Conservation (phyloP, 2,888 invertebrate species). For the Coecobrya sp. region DNA sequence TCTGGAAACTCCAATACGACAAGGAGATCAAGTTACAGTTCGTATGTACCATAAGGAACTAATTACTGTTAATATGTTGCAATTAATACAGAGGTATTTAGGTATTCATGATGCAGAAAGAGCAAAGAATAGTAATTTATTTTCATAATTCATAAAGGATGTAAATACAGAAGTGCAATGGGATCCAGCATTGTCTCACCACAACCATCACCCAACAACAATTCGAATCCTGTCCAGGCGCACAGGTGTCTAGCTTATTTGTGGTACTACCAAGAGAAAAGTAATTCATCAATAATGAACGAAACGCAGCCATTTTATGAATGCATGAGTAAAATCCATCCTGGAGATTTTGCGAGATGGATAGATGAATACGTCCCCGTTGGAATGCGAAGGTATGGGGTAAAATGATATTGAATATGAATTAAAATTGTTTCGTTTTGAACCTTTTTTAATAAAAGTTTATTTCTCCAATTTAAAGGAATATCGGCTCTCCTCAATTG, state of each 20-base stretch:
- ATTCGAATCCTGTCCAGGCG: neutral
- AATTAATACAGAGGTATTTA: too few relatives aligned
- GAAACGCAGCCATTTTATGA: neutral
- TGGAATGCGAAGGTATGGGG: slow-evolving; percentile 45
- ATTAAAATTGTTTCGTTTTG: neutral
- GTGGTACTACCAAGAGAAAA: slow-evolving; percentile 68
- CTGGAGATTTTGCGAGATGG: slow-evolving; percentile 69
- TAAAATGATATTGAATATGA: neutral
- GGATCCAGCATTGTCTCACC: neutral
- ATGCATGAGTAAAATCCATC: slow-evolving; percentile 71
- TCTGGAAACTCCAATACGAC: slow-evolving; percentile 65
- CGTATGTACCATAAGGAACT: slow-evolving; percentile 60
- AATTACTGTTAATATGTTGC: too few relatives aligned
- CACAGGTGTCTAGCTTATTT: slow-evolving; percentile 71
- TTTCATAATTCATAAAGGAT: slow-evolving; percentile 25
- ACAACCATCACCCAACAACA: neutral
- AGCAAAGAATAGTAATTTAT: neutral
- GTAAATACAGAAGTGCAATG: slow-evolving; percentile 60
- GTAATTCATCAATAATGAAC: neutral
- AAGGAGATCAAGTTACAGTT: slow-evolving; percentile 76
- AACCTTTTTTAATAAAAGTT: neutral
- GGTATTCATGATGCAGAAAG: too few relatives aligned
- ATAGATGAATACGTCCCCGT: slow-evolving; percentile 52
- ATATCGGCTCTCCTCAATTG: slow-evolving; percentile 28
- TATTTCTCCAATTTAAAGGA: slow-evolving; percentile 27